Evolutionary conservation across 2,888 invertebrate species (phyloP), one percentile per base, ranked within the genome.

Genomic region (Caenorhabditis wallacei): DNA sequence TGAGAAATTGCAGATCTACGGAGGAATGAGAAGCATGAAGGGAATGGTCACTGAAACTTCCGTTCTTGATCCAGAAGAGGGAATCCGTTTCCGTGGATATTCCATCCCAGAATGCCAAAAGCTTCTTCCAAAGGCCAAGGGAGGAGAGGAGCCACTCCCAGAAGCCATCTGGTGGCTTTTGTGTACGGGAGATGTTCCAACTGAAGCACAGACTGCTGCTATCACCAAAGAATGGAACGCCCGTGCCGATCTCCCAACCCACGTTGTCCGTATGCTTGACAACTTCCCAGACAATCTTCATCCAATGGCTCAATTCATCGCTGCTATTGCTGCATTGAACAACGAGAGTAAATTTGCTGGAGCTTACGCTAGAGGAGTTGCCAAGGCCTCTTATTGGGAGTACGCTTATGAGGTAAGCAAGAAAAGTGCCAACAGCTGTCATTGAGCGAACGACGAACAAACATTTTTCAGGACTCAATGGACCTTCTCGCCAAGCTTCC

Each of bases 1-100:
- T 30, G 3, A 35, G 24, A 37, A 16, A 0, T 71, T 69, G 57
- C 86, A 94, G 94, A 93, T 94, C 90, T 94, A 97, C 93, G 97
- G 97, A 89, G 97, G 97, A 66, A 98, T 97, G 97, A 94, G 97
- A 91, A 96, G 97, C 46, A 97, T 97, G 93, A 96, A 96, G 92
- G 97, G 96, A 86, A 94, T 98, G 81, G 96, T 97, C 1, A 96
- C 96, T 93, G 97, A 97, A 93, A 97, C 97, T 0, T 97, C 97
- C 16, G 96, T 97, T 37, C 94, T 97, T 88, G 97, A 98, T 92
- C 95, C 97, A 1, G 97, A 97, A 84, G 97, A 97, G 93, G 97
- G 97, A 86, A 97, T 98, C 93, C 94, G 96, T 85, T 98, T 97
- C 94, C 95, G 97, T 80, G 97, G 97, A 40, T 95, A 95, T 91